These are phyloP conservation scores for Bufotes viridis DNA, from an alignment of 2,797 vertebrate species.

Conservation along the genomic window DNA sequence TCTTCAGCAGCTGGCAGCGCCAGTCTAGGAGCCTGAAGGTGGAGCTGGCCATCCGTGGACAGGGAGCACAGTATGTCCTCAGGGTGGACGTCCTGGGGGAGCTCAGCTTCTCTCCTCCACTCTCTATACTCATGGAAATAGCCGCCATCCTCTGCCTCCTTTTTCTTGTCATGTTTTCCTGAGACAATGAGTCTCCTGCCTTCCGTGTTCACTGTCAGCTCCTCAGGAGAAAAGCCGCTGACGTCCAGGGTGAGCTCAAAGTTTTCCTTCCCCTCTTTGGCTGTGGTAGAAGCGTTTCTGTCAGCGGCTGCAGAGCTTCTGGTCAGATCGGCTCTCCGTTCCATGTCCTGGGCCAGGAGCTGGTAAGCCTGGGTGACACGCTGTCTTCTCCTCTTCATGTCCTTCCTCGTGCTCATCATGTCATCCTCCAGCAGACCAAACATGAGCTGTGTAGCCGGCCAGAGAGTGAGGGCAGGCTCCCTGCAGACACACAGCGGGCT, in stretches of 20 bases:
- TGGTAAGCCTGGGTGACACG: background rate
- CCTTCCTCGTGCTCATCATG: background rate
- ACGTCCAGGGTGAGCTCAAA: conserved; percentile 12
- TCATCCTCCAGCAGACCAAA: background rate
- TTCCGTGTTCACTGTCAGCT: background rate
- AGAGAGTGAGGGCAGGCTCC: conserved; percentile 64
- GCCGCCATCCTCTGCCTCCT: conserved; percentile 71
- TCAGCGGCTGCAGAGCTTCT: background rate
- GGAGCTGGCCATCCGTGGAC: background rate
- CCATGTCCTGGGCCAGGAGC: background rate
- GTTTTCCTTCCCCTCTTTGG: background rate
- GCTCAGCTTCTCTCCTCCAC: conserved; percentile 62
- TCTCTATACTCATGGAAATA: conserved; percentile 74
- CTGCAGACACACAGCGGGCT: conserved; percentile 63
- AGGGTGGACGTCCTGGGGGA: background rate
- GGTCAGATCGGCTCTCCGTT: background rate
- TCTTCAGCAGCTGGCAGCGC: background rate
- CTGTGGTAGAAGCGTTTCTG: background rate
- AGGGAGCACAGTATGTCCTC: background rate
- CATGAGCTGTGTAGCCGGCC: conserved; percentile 53
- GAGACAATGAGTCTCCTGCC: conserved; percentile 71
- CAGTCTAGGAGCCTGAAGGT: background rate
- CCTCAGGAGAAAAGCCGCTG: background rate
- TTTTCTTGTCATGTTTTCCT: conserved; percentile 72
- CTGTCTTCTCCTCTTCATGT: background rate